Evolutionary conservation across 2,888 invertebrate genomes (phyloP), one percentile per base, ranked within the genome.

Genomic region (Drosophila mimica): DNA sequence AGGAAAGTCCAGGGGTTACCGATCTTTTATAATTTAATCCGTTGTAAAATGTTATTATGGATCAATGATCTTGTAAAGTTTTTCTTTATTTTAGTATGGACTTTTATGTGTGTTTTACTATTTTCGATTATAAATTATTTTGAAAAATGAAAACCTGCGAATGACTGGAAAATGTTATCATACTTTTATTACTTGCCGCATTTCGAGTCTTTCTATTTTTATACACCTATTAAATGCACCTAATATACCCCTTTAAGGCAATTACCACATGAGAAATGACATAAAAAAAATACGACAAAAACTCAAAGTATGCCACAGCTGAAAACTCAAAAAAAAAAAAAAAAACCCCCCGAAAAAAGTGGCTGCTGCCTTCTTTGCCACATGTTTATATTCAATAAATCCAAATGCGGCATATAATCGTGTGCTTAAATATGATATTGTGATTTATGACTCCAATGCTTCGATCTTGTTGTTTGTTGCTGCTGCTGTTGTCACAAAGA

Each of bases 401-500:
- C 83, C 88, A 71, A 79, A 85, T 78, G 75, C 58, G 77, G 76
- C 70, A 70, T 82, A 70, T 83, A 82, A 79, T 81, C 75, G 79
- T 76, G 69, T 80, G 87, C 81, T 88, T 89, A 88, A 84, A 76
- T 76, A 79, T 85, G 80, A 85, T 88, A 71, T 80, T 70, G 69
- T 89, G 90, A 85, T 85, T 85, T 89, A 85, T 85, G 83, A 60
- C 64, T 57, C 43, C 69, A 59, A 46, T 60, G 61, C 25, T 61
- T 13, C 34, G 31, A 36, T 59, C 54, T 69, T 34, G 70, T 33
- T 66, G 77, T 40, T 43, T 40, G 66, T 28, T 74, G 77, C 28
- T 74, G 77, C 28, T 71, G 56, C 25, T 49, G 46, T 79, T 76
- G 62, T 74, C 75, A 68, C 70, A 80, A 70, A 65, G 68, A 81